Percentiles rank a stretch among this genome's conserved stretches.
phyloP scores from a whole-genome alignment of 2,113 vertebrate genomes.

The Illadopsis cleaveri region DNA sequence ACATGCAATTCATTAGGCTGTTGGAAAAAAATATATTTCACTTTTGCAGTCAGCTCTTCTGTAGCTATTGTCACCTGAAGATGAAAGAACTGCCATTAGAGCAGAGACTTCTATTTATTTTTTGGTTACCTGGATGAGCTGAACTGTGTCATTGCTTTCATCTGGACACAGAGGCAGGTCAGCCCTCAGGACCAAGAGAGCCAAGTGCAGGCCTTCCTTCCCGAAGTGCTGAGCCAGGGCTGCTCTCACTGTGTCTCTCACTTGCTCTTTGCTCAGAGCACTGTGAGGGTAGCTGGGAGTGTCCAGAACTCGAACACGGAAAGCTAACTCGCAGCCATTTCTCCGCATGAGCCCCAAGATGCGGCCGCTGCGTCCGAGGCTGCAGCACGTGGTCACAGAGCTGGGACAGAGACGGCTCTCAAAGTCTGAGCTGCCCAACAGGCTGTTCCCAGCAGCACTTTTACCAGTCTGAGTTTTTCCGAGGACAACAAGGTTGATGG shows the following conservation, averaged over 20 bases:
- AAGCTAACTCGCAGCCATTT: constrained; percentile 63
- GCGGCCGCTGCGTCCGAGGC: constrained; percentile 46
- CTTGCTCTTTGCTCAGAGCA: constrained; percentile 49
- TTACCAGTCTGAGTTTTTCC: constrained; percentile 82
- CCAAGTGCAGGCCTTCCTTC: constrained; percentile 76
- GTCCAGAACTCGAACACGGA: constrained; percentile 78
- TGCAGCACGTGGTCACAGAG: constrained; percentile 65
- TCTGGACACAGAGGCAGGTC: constrained; percentile 66
- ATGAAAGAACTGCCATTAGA: background rate
- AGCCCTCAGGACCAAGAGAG: constrained; percentile 76
- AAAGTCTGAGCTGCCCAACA: constrained; percentile 83
- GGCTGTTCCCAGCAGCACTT: constrained; percentile 82
- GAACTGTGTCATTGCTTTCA: constrained; percentile 27
- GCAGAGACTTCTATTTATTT: background rate
- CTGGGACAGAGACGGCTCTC: constrained; percentile 52
- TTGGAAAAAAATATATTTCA: background rate
- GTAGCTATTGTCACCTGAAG: background rate
- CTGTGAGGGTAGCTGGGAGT: constrained; percentile 77
- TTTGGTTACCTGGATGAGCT: constrained; percentile 68
- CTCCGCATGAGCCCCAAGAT: constrained; percentile 60
- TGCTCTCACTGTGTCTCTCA: constrained; percentile 34
- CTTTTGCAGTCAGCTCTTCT: background rate
- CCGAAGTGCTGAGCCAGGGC: constrained; percentile 65
- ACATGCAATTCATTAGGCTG: background rate
- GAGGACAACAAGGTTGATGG: constrained; percentile 79